Percentiles rank a stretch among this genome's conserved stretches.
Evolutionary conservation across 37 sponge, comb jelly and placozoan genomes (phyloP).

Genomic region (Aphrocallistes beatrix): DNA sequence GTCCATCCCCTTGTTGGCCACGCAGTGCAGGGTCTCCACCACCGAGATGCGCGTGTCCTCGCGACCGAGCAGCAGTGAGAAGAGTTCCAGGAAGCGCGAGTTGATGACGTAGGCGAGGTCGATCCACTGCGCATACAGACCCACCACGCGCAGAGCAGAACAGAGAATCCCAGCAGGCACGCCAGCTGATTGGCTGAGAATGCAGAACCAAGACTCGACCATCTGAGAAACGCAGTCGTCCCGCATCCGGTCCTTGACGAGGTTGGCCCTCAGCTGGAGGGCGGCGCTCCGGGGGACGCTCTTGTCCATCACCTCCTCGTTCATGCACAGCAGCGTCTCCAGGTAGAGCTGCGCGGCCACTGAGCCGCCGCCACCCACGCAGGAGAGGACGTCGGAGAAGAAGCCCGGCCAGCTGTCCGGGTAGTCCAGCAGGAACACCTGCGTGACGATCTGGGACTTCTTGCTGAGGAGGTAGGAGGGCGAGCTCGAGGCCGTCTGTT

Average conservation of each 20-base stretch:
- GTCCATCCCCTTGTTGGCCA: constrained; percentile 57
- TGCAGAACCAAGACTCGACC: constrained; percentile 69
- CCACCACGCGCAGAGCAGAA: constrained; percentile 58
- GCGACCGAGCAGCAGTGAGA: neutral
- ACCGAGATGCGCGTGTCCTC: constrained; percentile 3
- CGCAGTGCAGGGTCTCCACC: neutral
- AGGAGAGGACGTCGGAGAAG: constrained; percentile 51
- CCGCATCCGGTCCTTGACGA: constrained; percentile 80
- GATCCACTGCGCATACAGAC: constrained; percentile 74
- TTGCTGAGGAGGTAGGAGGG: constrained; percentile 51
- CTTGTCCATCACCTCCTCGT: constrained; percentile 63
- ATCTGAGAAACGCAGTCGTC: constrained; percentile 55
- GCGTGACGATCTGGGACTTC: constrained; percentile 54
- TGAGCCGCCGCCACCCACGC: constrained; percentile 13
- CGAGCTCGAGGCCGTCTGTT: constrained; percentile 19
- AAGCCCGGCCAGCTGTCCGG: constrained; percentile 65
- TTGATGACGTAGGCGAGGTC: constrained; percentile 71
- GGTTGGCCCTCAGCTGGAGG: constrained; percentile 58
- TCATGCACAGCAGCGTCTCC: constrained; percentile 57
- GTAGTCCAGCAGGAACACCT: constrained; percentile 55
- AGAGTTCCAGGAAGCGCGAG: constrained; percentile 27
- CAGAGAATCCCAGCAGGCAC: constrained; percentile 29
- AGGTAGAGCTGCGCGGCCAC: constrained; percentile 51
- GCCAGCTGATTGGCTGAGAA: neutral
- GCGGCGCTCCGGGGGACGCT: constrained; percentile 37